Evolutionary conservation across 2,888 invertebrate species (phyloP), one percentile per base, ranked within the genome.

Genomic region (Sinhomidia bicolor): DNA sequence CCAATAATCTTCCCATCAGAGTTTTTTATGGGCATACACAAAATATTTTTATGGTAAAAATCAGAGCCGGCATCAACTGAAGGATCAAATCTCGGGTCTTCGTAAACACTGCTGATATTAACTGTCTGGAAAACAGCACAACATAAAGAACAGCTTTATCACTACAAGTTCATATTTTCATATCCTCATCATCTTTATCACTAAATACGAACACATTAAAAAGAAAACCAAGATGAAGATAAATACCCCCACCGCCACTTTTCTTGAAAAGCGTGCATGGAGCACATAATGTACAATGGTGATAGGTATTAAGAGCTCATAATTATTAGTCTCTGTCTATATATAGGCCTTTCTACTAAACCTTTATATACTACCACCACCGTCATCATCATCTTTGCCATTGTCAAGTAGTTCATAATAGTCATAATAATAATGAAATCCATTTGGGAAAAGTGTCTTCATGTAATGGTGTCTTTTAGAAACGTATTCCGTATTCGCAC

Each of bases 21-120:
- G 94, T 98, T 98, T 94, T 98, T 98, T 93, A 99, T 98, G 81
- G 98, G 97, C 98, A 98, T 98, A 94, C 98, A 98, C 41, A 99
- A 95, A 92, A 99, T 97, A 91, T 97, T 97, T 93, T 96, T 96
- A 94, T 98, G 98, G 92, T 95, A 96, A 94, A 98, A 99, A 89
- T 95, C 95, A 57, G 96, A 95, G 81, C 95, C 96, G 62, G 97
- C 96, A 94, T 98, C 98, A 65, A 97, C 97, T 51, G 96, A 96
- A 0, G 96, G 95, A 94, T 99, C 98, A 94, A 99, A 99, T 91
- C 97, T 95, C 76, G 96, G 94, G 94, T 99, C 98, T 91, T 96
- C 96, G 93, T 98, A 98, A 60, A 98, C 98, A 94, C 98, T 97
- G 85, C 96, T 95, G 93, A 99, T 97, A 94, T 97, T 98, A 91